Percentiles rank a stretch among this genome's conserved stretches.
Evolutionary conservation across 2,888 invertebrate species (phyloP).

Genomic region (Hyppa rectilinea): DNA sequence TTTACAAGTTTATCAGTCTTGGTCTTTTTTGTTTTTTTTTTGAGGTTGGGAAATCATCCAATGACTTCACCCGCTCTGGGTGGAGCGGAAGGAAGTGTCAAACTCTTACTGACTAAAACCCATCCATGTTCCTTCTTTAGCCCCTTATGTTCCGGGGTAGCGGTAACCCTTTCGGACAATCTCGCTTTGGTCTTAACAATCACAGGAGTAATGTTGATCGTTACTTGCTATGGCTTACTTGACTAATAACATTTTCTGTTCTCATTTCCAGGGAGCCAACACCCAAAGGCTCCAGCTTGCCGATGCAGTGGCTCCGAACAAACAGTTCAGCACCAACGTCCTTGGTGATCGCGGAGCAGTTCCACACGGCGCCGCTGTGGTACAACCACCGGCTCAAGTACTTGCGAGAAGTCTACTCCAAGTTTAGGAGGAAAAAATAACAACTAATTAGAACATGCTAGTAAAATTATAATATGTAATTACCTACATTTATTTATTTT

Average conservation of each 20-base stretch:
- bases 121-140: no score
- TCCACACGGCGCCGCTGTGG: conserved; percentile 76
- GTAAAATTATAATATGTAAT: conserved; percentile 1
- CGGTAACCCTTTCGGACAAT: no score
- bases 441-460: neutral
- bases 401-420: conserved; percentile 76
- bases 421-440: conserved; percentile 74
- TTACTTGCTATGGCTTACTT: neutral
- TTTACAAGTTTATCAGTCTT: neutral
- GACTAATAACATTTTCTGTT: neutral
- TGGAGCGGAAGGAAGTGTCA: no score
- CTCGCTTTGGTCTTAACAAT: no score
- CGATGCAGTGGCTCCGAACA: conserved; percentile 76
- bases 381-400: conserved; percentile 74
- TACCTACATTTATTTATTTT: conserved; percentile 5
- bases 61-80: no score
- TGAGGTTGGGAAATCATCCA: no score
- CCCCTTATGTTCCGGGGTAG: no score
- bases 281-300: conserved; percentile 72
- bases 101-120: no score
- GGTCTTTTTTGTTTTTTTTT: no score
- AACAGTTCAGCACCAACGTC: conserved; percentile 68
- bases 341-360: conserved; percentile 76
- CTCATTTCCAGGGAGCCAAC: conserved; percentile 79
- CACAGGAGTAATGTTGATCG: neutral